Conservation (phyloP, 2,797 vertebrate species). For the Arrhamphus sclerolepis region DNA sequence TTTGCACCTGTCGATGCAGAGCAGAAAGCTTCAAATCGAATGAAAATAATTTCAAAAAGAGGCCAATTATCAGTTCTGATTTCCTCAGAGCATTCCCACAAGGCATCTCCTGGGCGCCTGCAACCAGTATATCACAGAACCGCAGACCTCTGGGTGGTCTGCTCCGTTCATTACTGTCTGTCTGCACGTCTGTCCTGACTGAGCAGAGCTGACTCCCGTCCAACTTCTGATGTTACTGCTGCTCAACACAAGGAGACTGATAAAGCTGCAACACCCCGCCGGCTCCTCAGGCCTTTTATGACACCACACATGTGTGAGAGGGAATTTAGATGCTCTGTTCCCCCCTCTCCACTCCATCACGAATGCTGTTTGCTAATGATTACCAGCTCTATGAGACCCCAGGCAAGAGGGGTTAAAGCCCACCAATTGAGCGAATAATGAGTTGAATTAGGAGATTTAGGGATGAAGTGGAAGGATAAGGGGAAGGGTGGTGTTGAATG, state of each 20-base stretch:
- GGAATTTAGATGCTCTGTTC: slow-evolving; percentile 33
- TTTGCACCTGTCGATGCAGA: too few species aligned
- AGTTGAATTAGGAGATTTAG: slow-evolving; percentile 86
- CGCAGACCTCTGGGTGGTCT: slow-evolving; percentile 80
- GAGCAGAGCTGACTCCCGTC: slow-evolving; percentile 66
- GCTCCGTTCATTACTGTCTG: slow-evolving; percentile 45
- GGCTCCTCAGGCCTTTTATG: slow-evolving; percentile 41
- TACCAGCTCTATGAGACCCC: slow-evolving; percentile 80
- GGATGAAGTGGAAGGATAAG: slow-evolving; percentile 67
- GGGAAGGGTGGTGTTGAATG: slow-evolving; percentile 72
- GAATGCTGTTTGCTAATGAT: slow-evolving; percentile 80
- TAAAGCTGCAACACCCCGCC: slow-evolving; percentile 66
- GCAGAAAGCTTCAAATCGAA: slow-evolving; percentile 1
- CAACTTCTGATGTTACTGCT: slow-evolving; percentile 60
- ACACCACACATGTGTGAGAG: slow-evolving; percentile 34
- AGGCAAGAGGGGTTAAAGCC: slow-evolving; percentile 79
- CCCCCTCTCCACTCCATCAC: slow-evolving; percentile 47
- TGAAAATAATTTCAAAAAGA: slow-evolving; percentile 5
- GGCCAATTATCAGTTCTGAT: slow-evolving; percentile 31
- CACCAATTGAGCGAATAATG: slow-evolving; percentile 87
- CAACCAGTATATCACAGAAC: slow-evolving; percentile 55
- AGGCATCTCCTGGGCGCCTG: slow-evolving; percentile 56
- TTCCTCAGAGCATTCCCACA: slow-evolving; percentile 52
- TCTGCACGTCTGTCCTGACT: slow-evolving; percentile 50
- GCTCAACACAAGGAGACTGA: slow-evolving; percentile 53